Evolutionary conservation across 1,140 invertebrate species (phyloP).

Genomic region (Eumaeus atala): DNA sequence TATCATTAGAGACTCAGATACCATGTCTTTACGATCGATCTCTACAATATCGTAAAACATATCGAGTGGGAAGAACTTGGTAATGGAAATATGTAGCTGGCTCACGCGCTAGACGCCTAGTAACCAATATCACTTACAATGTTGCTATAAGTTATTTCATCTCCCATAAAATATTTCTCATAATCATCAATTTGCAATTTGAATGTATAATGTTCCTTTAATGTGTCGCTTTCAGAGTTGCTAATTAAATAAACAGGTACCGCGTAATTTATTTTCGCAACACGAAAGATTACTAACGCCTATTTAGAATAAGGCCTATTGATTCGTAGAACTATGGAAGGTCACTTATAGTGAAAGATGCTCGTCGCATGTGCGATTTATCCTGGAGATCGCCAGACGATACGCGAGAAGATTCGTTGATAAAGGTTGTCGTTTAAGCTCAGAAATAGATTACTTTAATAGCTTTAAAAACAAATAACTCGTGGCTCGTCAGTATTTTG

Average conservation of each 20-base stretch:
- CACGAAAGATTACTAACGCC: background rate
- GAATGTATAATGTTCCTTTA: slow-evolving; percentile 4
- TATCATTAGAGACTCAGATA: too few species aligned
- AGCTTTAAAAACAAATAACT: too few species aligned
- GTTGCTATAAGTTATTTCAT: background rate
- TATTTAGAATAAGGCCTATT: background rate
- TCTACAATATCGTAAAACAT: too few species aligned
- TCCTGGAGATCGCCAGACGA: too few species aligned
- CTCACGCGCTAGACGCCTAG: too few species aligned
- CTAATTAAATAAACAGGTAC: slow-evolving; percentile 10
- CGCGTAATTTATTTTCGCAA: slow-evolving; percentile 5
- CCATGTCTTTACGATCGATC: too few species aligned
- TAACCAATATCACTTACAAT: too few species aligned
- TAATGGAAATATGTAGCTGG: too few species aligned
- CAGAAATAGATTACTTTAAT: too few species aligned
- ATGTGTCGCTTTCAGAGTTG: slow-evolving; percentile 6
- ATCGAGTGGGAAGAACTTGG: background rate
- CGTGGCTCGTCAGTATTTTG: too few species aligned
- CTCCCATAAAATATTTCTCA: background rate
- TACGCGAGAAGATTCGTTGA: too few species aligned
- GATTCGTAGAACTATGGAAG: background rate
- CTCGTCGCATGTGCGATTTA: background rate
- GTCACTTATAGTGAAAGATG: background rate
- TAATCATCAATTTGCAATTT: background rate
- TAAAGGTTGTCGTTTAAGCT: too few species aligned